phyloP scores from a whole-genome alignment of 2,797 vertebrate species.

The Pseudochirops cupreus region DNA sequence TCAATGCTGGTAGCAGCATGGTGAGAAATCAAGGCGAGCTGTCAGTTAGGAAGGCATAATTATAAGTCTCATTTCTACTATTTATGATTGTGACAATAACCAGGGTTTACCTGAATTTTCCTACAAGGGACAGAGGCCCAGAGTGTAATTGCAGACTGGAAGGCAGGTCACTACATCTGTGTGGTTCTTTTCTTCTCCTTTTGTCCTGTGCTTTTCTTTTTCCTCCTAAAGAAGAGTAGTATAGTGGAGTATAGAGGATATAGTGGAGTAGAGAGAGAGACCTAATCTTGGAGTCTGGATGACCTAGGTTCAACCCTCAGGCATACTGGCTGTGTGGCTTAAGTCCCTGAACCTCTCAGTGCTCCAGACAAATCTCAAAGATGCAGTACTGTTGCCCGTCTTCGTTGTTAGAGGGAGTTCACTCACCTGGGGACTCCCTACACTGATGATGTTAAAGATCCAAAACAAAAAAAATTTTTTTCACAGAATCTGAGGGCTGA shows the following conservation, averaged over 20 bases:
- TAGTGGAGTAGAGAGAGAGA: background rate
- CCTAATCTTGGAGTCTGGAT: background rate
- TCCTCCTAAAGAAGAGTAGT: constrained; percentile 13
- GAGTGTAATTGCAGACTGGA: background rate
- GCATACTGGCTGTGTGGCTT: background rate
- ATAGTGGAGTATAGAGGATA: background rate
- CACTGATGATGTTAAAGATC: background rate
- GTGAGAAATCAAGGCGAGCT: constrained; percentile 70
- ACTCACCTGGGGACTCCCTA: background rate
- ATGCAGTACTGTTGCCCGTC: background rate
- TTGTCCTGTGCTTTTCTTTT: constrained; percentile 20
- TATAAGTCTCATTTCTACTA: constrained; percentile 74
- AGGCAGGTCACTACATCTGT: background rate
- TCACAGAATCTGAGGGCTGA: background rate
- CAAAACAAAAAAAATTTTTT: background rate
- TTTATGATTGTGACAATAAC: constrained; percentile 68
- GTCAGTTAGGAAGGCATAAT: constrained; percentile 74
- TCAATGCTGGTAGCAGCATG: constrained; percentile 29
- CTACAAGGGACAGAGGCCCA: background rate
- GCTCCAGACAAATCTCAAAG: background rate
- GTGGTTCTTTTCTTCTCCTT: background rate
- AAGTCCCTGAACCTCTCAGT: background rate
- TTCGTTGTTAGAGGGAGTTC: background rate
- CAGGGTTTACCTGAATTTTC: background rate
- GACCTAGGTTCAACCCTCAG: background rate